Evolutionary conservation across 2,797 vertebrate species (phyloP).

Genomic region (Melanotaenia boesemani): DNA sequence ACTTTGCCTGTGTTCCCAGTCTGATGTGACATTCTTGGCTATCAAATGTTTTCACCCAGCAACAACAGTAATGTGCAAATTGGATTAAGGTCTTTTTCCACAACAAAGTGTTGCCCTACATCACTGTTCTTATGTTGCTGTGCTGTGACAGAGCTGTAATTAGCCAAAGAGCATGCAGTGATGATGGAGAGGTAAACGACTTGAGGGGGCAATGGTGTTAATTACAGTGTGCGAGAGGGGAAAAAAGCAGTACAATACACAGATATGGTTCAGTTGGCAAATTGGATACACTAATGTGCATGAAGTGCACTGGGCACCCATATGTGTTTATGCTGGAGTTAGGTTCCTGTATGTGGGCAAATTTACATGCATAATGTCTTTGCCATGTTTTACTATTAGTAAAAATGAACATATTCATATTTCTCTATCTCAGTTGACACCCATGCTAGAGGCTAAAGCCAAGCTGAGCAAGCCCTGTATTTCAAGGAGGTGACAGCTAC

Average conservation of each 20-base stretch:
- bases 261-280: slow-evolving; percentile 44
- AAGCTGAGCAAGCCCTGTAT: slow-evolving; percentile 10
- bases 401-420: neutral
- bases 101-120: slow-evolving; percentile 30
- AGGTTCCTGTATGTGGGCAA: neutral
- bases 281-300: slow-evolving; percentile 40
- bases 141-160: slow-evolving; percentile 33
- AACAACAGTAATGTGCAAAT: neutral
- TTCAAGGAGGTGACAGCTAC: slow-evolving; percentile 13
- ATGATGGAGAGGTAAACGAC: slow-evolving; percentile 35
- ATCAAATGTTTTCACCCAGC: neutral
- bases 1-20: neutral
- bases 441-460: neutral
- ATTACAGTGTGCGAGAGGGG: slow-evolving; percentile 33
- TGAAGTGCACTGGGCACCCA: slow-evolving; percentile 24
- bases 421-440: neutral
- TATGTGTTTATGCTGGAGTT: neutral
- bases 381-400: neutral
- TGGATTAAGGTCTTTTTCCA: slow-evolving; percentile 19
- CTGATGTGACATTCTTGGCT: fast-evolving
- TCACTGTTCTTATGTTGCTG: slow-evolving; percentile 19
- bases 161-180: slow-evolving; percentile 28
- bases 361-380: neutral
- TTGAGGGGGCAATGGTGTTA: slow-evolving; percentile 37
- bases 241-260: slow-evolving; percentile 14